Conservation (phyloP, 2,797 vertebrate genomes). For the Chaenodraco wilsoni region DNA sequence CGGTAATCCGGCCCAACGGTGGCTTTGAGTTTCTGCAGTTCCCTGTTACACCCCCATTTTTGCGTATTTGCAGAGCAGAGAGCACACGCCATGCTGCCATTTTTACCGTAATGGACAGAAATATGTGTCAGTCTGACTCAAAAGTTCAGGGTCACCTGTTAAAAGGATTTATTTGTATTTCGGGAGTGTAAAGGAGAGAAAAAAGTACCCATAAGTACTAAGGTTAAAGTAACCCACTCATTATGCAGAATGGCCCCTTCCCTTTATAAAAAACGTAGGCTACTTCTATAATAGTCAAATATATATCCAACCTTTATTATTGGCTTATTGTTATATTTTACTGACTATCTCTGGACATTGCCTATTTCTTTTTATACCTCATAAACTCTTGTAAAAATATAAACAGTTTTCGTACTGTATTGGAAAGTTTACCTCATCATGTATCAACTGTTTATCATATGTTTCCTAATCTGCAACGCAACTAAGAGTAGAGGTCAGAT, state of each 20-base stretch:
- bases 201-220: neutral
- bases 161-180: conserved; percentile 23
- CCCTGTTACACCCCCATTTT: conserved; percentile 75
- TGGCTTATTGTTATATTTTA: neutral
- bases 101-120: conserved; percentile 84
- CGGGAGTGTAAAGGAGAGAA: neutral
- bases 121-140: conserved; percentile 25
- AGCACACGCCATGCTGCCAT: conserved; percentile 68
- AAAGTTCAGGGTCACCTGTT: conserved; percentile 55
- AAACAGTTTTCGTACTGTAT: neutral
- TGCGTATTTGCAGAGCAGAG: conserved; percentile 68
- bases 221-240: neutral
- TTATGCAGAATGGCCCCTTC: neutral
- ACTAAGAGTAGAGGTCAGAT: neutral
- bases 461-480: neutral
- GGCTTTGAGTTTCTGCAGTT: conserved; percentile 61
- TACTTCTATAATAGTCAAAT: neutral
- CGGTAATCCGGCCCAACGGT: conserved; percentile 28
- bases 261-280: neutral
- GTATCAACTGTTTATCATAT: neutral
- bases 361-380: no score
- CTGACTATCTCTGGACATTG: no score
- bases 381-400: neutral
- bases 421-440: neutral
- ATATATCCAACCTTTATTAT: no score